Conservation (phyloP, 2,797 vertebrate species). For the Luscinia megarhynchos region DNA sequence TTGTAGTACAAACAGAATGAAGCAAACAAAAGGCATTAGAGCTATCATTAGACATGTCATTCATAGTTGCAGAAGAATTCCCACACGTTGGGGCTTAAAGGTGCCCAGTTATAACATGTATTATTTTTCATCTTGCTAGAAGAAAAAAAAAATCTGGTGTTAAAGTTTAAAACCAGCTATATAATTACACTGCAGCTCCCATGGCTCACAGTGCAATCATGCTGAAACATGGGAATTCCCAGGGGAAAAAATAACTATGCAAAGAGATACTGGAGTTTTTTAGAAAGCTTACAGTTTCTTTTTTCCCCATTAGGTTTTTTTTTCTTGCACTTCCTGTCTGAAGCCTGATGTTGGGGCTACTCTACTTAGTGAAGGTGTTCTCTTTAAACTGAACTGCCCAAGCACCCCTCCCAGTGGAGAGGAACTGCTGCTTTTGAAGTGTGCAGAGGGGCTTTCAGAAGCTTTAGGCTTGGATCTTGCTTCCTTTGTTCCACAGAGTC, state of each 20-base stretch:
- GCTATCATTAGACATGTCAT: not conserved
- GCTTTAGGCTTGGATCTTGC: not conserved
- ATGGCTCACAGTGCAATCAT: not conserved
- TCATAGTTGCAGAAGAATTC: slow-evolving; percentile 38
- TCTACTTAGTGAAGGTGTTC: not conserved
- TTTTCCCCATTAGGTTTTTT: not conserved
- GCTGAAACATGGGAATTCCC: not conserved
- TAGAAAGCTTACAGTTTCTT: not conserved
- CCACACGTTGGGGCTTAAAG: not conserved
- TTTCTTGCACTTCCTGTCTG: not conserved
- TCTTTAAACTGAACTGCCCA: not conserved
- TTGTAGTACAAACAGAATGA: not conserved
- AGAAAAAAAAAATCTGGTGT: not conserved
- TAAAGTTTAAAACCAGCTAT: not conserved
- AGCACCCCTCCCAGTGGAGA: not conserved
- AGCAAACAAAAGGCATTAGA: not conserved
- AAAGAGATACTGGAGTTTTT: not conserved
- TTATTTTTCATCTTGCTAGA: not conserved
- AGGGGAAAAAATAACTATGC: not conserved
- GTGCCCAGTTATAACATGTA: slow-evolving; percentile 3
- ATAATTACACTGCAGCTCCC: not conserved
- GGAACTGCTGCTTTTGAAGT: not conserved
- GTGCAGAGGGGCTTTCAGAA: not conserved
- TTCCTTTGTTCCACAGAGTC: slow-evolving; percentile 15
- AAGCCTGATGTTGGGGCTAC: not conserved